phyloP scores from a whole-genome alignment of 2,113 vertebrate species.

The Carettochelys insculpta region DNA sequence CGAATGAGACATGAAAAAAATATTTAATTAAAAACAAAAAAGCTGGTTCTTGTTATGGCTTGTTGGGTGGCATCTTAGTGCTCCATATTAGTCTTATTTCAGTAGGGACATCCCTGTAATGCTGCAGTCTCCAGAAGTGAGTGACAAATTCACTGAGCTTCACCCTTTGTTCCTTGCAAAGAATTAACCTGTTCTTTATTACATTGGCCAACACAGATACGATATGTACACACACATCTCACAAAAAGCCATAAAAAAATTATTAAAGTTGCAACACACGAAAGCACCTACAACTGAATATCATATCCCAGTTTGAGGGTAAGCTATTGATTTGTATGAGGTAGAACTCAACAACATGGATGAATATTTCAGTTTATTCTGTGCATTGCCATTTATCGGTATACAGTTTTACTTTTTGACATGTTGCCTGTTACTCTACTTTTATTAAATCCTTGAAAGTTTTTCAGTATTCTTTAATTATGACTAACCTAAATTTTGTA shows the following conservation, averaged over 20 bases:
- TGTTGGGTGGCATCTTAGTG: conserved; percentile 74
- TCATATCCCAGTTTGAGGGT: neutral
- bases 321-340: neutral
- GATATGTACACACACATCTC: neutral
- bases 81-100: conserved; percentile 41
- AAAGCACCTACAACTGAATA: neutral
- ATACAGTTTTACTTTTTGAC: neutral
- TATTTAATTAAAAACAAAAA: conserved; percentile 79
- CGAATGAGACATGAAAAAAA: conserved; percentile 80
- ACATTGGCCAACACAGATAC: neutral
- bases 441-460: neutral
- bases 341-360: neutral
- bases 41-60: conserved; percentile 75
- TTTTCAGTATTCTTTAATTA: neutral
- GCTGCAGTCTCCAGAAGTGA: neutral
- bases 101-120: conserved; percentile 1
- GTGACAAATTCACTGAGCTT: conserved; percentile 1
- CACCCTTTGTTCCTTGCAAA: neutral
- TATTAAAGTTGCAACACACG: neutral
- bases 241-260: neutral
- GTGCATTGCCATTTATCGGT: fast-evolving
- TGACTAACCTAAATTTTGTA: neutral
- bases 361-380: fast-evolving
- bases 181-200: neutral
- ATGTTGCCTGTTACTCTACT: neutral